A percentile compares a stretch with the other conserved stretches of the same genome.
These are phyloP conservation scores for Premnoplex brunnescens DNA, from an alignment of 2,797 vertebrate species.

Conservation along the genomic window DNA sequence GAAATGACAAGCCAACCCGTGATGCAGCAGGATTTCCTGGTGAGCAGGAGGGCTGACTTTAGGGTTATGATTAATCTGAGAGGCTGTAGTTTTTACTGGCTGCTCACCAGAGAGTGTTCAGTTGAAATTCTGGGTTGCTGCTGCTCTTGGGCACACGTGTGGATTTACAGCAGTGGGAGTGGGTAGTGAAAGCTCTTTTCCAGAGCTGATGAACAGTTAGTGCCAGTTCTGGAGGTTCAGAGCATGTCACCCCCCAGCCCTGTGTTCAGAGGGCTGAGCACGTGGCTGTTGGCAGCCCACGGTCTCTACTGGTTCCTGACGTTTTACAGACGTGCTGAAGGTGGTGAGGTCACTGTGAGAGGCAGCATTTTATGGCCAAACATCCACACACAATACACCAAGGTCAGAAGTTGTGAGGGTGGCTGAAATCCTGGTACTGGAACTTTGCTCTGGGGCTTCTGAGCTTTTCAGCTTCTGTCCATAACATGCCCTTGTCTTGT, in stretches of 20 bases:
- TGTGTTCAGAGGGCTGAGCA: neutral
- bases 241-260: neutral
- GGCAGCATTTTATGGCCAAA: neutral
- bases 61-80: neutral
- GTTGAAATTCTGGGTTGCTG: neutral
- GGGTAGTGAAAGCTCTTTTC: neutral
- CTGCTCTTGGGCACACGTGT: rapidly evolving
- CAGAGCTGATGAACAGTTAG: neutral
- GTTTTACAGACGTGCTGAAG: neutral
- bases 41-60: neutral
- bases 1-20: neutral
- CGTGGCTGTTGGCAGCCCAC: neutral
- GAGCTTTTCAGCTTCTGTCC: neutral
- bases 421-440: neutral
- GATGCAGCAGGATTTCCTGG: neutral
- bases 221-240: neutral
- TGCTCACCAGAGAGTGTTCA: neutral
- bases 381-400: rapidly evolving
- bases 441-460: neutral
- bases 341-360: neutral
- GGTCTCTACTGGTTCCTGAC: neutral
- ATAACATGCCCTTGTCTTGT: rapidly evolving
- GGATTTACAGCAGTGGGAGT: neutral
- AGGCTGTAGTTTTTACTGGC: neutral
- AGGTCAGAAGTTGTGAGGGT: neutral